Evolutionary conservation across 2,888 invertebrate genomes (phyloP).

Genomic region (Anodontia alba): DNA sequence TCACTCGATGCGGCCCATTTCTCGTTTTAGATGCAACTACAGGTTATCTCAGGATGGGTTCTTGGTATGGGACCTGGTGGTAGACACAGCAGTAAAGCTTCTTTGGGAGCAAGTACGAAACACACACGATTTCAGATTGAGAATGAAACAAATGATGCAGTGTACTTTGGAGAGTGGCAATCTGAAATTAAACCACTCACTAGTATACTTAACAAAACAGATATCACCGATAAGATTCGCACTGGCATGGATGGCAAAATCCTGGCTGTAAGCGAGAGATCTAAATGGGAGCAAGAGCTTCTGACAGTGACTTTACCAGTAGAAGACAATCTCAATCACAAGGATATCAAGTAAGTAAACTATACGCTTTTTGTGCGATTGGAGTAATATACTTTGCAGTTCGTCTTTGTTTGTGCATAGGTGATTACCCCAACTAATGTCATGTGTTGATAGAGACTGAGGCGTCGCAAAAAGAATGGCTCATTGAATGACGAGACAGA

Average conservation of each 20-base stretch:
- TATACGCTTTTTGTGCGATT: too few species aligned
- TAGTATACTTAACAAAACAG: neutral
- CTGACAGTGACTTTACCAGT: conserved; percentile 36
- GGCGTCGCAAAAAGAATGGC: too few species aligned
- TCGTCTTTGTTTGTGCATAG: too few species aligned
- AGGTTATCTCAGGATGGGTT: conserved; percentile 67
- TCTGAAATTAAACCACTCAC: conserved; percentile 19
- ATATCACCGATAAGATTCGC: conserved; percentile 27
- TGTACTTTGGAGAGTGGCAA: conserved; percentile 61
- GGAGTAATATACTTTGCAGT: too few species aligned
- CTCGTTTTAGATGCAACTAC: conserved; percentile 46
- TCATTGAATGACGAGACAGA: too few species aligned
- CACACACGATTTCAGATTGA: conserved; percentile 24
- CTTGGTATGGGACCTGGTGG: conserved; percentile 69
- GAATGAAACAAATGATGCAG: neutral
- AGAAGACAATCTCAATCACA: conserved; percentile 11
- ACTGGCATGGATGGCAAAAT: conserved; percentile 43
- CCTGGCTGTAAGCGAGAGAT: conserved; percentile 51
- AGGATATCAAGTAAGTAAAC: conserved; percentile 47
- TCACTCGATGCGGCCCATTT: too few species aligned
- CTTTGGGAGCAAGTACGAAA: conserved; percentile 50
- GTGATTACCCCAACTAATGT: too few species aligned
- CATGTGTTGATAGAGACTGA: too few species aligned
- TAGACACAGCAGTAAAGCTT: conserved; percentile 35
- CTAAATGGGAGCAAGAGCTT: conserved; percentile 63